Conservation (phyloP, 2,888 invertebrate genomes). For the Pseudanteris insignis region DNA sequence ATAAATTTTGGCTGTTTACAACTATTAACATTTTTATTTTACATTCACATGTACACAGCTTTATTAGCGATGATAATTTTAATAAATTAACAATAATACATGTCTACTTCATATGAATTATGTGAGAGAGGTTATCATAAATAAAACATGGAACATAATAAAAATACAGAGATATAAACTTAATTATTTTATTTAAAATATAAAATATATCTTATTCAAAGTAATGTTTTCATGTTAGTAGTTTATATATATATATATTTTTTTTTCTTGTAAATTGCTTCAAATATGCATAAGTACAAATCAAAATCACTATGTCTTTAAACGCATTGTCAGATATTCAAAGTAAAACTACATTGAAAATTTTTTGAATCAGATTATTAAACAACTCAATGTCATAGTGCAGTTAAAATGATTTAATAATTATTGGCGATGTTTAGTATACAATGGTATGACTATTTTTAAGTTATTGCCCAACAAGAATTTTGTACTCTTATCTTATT, state of each 20-base stretch:
- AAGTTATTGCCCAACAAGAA: constrained; percentile 17
- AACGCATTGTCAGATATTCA: constrained; percentile 1
- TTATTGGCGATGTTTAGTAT: constrained; percentile 22
- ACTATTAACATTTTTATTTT: no score
- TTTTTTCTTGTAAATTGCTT: no score
- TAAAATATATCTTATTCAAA: not conserved
- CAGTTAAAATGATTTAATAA: constrained; percentile 23
- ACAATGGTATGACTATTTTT: constrained; percentile 2
- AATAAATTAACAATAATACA: no score
- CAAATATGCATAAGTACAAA: constrained; percentile 5
- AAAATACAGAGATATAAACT: no score
- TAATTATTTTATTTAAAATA: no score
- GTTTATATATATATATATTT: no score
- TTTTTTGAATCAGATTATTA: constrained; percentile 2
- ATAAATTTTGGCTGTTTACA: no score
- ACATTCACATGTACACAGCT: no score
- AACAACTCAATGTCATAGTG: constrained; percentile 9
- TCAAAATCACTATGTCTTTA: constrained; percentile 2
- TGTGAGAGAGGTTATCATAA: no score
- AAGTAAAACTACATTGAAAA: not conserved
- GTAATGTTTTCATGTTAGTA: not conserved
- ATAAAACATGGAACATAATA: no score
- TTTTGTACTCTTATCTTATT: constrained; percentile 24
- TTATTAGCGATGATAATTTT: no score
- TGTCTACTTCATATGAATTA: no score